phyloP scores from a whole-genome alignment of 1,140 invertebrate genomes.

The Philotrypesis tridentata region DNA sequence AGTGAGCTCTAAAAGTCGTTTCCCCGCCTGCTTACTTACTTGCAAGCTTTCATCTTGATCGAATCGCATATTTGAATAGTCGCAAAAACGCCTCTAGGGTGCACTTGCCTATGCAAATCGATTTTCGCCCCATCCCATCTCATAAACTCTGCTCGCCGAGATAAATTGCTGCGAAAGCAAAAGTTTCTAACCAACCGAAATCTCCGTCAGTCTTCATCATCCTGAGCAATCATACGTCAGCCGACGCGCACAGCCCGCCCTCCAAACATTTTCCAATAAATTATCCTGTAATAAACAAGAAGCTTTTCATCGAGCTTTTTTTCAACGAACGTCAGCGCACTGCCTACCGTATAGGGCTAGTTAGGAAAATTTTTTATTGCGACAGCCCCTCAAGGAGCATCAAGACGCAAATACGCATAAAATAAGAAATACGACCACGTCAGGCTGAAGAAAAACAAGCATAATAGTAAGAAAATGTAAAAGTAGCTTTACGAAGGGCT shows the following conservation, averaged over 20 bases:
- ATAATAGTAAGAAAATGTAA: too few species aligned
- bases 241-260: too few species aligned
- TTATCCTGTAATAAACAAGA: too few species aligned
- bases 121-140: background rate
- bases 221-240: too few species aligned
- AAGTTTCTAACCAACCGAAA: background rate
- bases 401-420: background rate
- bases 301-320: too few species aligned
- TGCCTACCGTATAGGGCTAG: too few species aligned
- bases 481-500: background rate
- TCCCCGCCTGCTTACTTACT: background rate
- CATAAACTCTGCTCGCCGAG: background rate
- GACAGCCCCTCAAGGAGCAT: too few species aligned
- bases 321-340: too few species aligned
- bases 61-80: constrained; percentile 25
- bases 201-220: constrained; percentile 7
- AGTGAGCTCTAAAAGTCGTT: background rate
- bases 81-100: background rate
- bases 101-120: constrained; percentile 17
- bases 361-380: too few species aligned
- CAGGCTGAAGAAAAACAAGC: background rate
- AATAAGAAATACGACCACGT: too few species aligned
- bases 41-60: constrained; percentile 2
- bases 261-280: background rate
- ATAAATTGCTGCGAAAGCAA: constrained; percentile 7